phyloP scores from a whole-genome alignment of 2,888 invertebrate species.

The Chrysolina haemoptera region DNA sequence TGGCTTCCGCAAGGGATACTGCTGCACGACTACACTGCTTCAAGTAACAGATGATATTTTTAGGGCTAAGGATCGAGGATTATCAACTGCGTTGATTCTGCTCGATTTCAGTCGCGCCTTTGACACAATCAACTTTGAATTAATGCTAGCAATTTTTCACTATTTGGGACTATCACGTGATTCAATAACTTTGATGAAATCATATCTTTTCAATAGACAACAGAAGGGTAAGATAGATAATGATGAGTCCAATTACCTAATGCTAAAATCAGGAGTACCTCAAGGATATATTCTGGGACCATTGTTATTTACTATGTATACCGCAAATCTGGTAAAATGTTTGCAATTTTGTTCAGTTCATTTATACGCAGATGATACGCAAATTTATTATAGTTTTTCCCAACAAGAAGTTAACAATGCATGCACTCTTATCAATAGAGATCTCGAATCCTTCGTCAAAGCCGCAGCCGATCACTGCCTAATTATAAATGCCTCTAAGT shows the following conservation, averaged over 20 bases:
- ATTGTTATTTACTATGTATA: background rate
- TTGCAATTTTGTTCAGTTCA: background rate
- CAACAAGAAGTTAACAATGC: background rate
- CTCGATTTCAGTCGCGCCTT: too few relatives aligned
- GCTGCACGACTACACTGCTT: too few relatives aligned
- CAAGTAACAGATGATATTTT: too few relatives aligned
- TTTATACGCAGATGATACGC: background rate
- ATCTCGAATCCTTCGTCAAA: conserved; percentile 9
- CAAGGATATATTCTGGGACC: background rate
- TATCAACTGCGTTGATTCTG: too few relatives aligned
- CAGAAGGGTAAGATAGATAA: background rate
- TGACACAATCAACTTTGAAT: too few relatives aligned
- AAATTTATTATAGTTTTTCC: conserved; percentile 17
- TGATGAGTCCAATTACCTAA: background rate
- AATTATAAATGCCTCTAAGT: conserved; percentile 1
- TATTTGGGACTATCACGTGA: background rate
- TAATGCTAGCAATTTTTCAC: too few relatives aligned
- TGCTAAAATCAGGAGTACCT: background rate
- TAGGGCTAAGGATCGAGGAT: too few relatives aligned
- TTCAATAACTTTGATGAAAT: background rate
- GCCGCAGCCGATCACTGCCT: conserved; percentile 7
- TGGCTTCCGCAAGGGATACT: too few relatives aligned
- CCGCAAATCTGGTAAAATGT: background rate
- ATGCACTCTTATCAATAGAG: conserved; percentile 14
- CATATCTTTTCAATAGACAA: too few relatives aligned